A percentile compares a stretch with the other conserved stretches of the same genome.
These are phyloP conservation scores for Eumaeus atala DNA, from an alignment of 1,140 invertebrate species.

Conservation along the genomic window DNA sequence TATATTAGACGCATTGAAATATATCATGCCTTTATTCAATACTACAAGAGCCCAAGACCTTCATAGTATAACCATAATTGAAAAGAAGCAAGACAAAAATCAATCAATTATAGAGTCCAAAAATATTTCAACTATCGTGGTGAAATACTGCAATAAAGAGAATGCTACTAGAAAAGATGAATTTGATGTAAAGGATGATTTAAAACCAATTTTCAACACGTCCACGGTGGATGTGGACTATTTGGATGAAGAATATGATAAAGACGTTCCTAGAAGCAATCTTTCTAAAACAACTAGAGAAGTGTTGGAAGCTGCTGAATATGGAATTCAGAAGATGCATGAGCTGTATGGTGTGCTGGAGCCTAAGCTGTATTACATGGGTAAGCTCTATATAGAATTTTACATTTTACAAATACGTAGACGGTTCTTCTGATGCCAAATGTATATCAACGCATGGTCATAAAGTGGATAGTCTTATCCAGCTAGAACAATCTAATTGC, in stretches of 20 bases:
- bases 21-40: conserved; percentile 61
- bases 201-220: too few species aligned
- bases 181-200: too few species aligned
- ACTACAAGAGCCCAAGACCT: conserved; percentile 52
- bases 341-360: conserved; percentile 79
- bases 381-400: conserved; percentile 60
- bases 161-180: conserved; percentile 44
- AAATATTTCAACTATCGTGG: conserved; percentile 62
- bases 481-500: too few species aligned
- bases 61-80: conserved; percentile 64
- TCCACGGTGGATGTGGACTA: conserved; percentile 15
- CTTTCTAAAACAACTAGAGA: conserved; percentile 55
- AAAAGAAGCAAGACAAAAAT: conserved; percentile 54
- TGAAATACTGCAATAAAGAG: conserved; percentile 67
- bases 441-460: too few species aligned
- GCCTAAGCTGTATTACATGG: conserved; percentile 80
- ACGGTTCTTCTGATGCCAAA: too few species aligned
- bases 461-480: too few species aligned
- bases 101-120: conserved; percentile 53
- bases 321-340: conserved; percentile 79
- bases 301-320: conserved; percentile 77
- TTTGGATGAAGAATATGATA: conserved; percentile 37
- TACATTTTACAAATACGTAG: too few species aligned
- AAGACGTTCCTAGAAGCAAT: conserved; percentile 29
- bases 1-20: conserved; percentile 59